These are phyloP conservation scores for Drosophila silvestris DNA, from an alignment of 2,888 invertebrate genomes.

Conservation along the genomic window DNA sequence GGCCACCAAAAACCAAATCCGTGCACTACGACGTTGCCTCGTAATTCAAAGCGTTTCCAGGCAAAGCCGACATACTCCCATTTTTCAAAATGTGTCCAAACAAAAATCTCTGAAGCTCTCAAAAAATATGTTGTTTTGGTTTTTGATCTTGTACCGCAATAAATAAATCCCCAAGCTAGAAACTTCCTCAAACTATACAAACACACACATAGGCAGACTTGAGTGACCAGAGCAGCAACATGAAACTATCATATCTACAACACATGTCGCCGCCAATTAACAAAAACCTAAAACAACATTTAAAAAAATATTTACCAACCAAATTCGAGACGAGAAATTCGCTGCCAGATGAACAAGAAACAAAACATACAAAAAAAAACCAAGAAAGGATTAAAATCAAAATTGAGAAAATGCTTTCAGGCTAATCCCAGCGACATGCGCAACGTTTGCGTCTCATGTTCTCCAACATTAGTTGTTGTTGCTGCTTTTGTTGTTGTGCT, in stretches of 20 bases:
- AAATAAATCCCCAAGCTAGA: slow-evolving; percentile 71
- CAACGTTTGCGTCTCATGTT: slow-evolving; percentile 68
- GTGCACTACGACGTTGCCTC: slow-evolving; percentile 26
- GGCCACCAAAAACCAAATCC: slow-evolving; percentile 26
- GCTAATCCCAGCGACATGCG: slow-evolving; percentile 79
- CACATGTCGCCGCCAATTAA: slow-evolving; percentile 83
- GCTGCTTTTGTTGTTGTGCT: slow-evolving; percentile 26
- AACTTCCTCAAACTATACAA: slow-evolving; percentile 67
- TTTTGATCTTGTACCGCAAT: slow-evolving; percentile 71
- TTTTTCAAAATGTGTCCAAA: slow-evolving; percentile 45
- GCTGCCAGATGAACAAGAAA: slow-evolving; percentile 50
- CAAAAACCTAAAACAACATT: slow-evolving; percentile 71
- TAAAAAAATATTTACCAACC: slow-evolving; percentile 65
- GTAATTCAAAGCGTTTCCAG: slow-evolving; percentile 45
- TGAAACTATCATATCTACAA: slow-evolving; percentile 62
- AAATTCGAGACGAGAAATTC: slow-evolving; percentile 35
- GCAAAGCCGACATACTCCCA: slow-evolving; percentile 59
- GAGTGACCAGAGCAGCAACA: slow-evolving; percentile 46
- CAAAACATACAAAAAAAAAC: slow-evolving; percentile 35
- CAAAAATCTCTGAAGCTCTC: slow-evolving; percentile 38
- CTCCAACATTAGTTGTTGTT: slow-evolving; percentile 39
- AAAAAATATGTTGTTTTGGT: slow-evolving; percentile 13
- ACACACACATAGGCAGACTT: slow-evolving; percentile 26
- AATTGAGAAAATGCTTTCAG: slow-evolving; percentile 77
- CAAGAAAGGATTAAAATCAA: slow-evolving; percentile 73